phyloP scores from a whole-genome alignment of 2,797 vertebrate genomes.

The Fringilla coelebs region DNA sequence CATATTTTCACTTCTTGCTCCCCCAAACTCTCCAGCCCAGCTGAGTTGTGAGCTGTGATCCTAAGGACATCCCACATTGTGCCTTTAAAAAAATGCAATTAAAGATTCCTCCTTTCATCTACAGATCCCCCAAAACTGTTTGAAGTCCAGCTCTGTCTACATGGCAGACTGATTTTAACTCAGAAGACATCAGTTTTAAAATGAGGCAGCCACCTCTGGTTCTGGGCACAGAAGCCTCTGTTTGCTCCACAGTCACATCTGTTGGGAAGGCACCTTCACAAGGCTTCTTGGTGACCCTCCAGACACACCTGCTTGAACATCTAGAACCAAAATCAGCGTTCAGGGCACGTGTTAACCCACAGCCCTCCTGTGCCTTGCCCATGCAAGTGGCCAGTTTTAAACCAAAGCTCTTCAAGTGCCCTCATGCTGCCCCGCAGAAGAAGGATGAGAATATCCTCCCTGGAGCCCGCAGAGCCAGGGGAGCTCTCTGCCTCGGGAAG shows the following conservation, averaged over 20 bases:
- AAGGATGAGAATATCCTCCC: neutral
- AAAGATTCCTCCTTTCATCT: neutral
- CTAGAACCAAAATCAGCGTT: neutral
- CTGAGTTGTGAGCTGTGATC: neutral
- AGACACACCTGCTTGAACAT: neutral
- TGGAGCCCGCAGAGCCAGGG: neutral
- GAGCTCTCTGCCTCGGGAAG: neutral
- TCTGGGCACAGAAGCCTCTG: neutral
- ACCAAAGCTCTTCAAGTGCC: neutral
- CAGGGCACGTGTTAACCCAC: neutral
- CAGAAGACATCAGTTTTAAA: neutral
- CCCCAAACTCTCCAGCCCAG: neutral
- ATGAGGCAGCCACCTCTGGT: neutral
- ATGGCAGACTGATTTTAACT: neutral
- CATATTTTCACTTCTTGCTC: neutral
- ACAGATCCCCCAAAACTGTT: neutral
- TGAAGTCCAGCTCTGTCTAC: neutral
- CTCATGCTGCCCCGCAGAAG: neutral
- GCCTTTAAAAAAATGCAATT: neutral
- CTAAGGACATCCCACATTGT: neutral
- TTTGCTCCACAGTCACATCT: neutral
- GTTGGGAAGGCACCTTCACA: neutral
- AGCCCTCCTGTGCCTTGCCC: neutral
- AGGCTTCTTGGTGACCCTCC: neutral
- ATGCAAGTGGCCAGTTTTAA: neutral